Evolutionary conservation across 1,140 invertebrate species (phyloP).

Genomic region (Bathynomus jamesi): DNA sequence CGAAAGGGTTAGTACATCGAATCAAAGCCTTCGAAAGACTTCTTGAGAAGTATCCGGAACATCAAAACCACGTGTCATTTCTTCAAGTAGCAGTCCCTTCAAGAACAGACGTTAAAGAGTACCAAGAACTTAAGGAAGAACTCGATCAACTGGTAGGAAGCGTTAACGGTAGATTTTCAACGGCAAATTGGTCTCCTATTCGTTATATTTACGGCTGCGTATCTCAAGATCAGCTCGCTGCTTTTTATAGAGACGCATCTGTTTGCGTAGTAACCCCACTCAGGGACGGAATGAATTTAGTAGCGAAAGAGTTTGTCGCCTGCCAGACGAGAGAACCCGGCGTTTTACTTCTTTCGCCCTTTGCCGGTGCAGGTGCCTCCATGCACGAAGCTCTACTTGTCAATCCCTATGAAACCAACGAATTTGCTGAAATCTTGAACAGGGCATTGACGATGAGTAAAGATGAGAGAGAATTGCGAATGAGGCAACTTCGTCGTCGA

Average conservation of each 20-base stretch:
- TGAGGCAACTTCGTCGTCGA: slow-evolving; percentile 71
- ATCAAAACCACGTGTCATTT: slow-evolving; percentile 63
- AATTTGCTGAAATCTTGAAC: slow-evolving; percentile 75
- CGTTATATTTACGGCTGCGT: slow-evolving; percentile 84
- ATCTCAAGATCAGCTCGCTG: slow-evolving; percentile 68
- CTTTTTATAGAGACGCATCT: slow-evolving; percentile 66
- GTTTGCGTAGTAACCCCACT: slow-evolving; percentile 79
- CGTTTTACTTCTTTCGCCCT: slow-evolving; percentile 79
- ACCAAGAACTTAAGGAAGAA: slow-evolving; percentile 82
- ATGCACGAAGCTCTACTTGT: slow-evolving; percentile 55
- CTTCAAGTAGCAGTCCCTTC: slow-evolving; percentile 70
- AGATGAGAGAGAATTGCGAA: slow-evolving; percentile 74
- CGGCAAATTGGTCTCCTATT: slow-evolving; percentile 83
- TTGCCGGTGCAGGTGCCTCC: slow-evolving; percentile 51
- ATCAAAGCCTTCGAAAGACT: slow-evolving; percentile 74
- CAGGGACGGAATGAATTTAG: slow-evolving; percentile 86
- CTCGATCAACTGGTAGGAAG: slow-evolving; percentile 74
- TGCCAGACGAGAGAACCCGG: slow-evolving; percentile 77
- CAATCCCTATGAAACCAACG: slow-evolving; percentile 82
- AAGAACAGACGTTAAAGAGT: slow-evolving; percentile 79
- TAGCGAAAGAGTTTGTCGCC: slow-evolving; percentile 86
- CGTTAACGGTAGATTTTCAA: slow-evolving; percentile 45
- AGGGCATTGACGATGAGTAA: slow-evolving; percentile 79
- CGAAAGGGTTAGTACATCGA: slow-evolving; percentile 78
- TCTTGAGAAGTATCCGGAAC: slow-evolving; percentile 74